Evolutionary conservation across 92 coral and sea anemone genomes (phyloP).

Genomic region (Diadumene lineata): DNA sequence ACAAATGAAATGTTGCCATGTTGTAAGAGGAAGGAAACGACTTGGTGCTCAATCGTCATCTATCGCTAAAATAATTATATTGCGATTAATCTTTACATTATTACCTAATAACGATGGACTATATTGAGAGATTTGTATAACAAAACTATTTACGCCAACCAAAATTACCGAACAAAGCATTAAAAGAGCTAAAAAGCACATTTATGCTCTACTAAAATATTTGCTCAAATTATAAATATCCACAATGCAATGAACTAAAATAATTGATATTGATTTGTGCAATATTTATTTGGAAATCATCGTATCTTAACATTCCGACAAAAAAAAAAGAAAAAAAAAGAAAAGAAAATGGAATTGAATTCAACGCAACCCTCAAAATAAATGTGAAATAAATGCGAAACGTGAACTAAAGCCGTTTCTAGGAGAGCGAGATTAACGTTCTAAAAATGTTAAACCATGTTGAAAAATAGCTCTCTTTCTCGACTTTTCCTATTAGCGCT

Average conservation of each 20-base stretch:
- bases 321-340: too few species aligned
- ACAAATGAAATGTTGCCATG: background rate
- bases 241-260: too few species aligned
- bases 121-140: background rate
- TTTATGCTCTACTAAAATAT: too few species aligned
- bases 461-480: background rate
- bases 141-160: background rate
- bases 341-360: background rate
- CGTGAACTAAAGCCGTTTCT: background rate
- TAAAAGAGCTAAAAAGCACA: too few species aligned
- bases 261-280: too few species aligned
- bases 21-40: background rate
- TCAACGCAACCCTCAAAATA: background rate
- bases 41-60: background rate
- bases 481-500: background rate
- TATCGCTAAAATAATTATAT: background rate
- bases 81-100: background rate
- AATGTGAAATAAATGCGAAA: background rate
- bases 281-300: too few species aligned
- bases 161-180: background rate
- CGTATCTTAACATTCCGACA: too few species aligned
- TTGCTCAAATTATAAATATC: too few species aligned
- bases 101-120: background rate
- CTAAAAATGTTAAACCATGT: background rate
- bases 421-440: background rate